Evolutionary conservation across 1,140 invertebrate species (phyloP), one percentile per base, ranked within the genome.

Genomic region (Dendroctonus ponderosae): DNA sequence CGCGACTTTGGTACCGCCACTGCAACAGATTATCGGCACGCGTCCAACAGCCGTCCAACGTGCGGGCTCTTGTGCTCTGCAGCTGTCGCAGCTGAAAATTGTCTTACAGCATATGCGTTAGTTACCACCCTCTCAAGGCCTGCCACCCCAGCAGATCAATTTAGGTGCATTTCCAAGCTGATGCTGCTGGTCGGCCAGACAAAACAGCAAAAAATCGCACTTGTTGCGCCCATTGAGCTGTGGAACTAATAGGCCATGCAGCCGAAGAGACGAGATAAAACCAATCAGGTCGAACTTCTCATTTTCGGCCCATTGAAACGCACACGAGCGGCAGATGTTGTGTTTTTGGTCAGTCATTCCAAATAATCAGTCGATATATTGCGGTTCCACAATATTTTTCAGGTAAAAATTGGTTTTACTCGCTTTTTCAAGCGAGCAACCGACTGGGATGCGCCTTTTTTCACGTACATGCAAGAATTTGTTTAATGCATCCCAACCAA

Each of bases 81-180:
- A 53, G 65, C 65, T 51, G 44, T 60, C 57, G 60, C 65, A 60
- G 56, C 49, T 67, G 62, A 50, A 67, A 62, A 43, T 48, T 46
- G 44, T 44, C 48, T 48, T 26, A 7, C 44, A 44, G 42, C 57
- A 59, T 59, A 44, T 59, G 57, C 42, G 38, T 9, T 15, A 54
- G 37, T 5, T 26, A 26, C 26, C 26, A 26, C 26, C 26, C 26
- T 26, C 26, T 26, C 26, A 26, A 26, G 26, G 26, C 26, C 26
- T 26, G 26, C 26, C 26, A 26, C 26, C 26, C 26, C 26, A 26
- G 26, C 3, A 26, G 26, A 26, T 26, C 26, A 26, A 26, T 26
- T 26, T 26, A 26, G 26, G 1, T 3, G 26, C 26, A 26, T 26
- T 26, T 26, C 26, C 26, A 26, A 26, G 26, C 26, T 26, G 26